phyloP scores from a whole-genome alignment of 2,888 invertebrate species.

The Tethea ocularis region DNA sequence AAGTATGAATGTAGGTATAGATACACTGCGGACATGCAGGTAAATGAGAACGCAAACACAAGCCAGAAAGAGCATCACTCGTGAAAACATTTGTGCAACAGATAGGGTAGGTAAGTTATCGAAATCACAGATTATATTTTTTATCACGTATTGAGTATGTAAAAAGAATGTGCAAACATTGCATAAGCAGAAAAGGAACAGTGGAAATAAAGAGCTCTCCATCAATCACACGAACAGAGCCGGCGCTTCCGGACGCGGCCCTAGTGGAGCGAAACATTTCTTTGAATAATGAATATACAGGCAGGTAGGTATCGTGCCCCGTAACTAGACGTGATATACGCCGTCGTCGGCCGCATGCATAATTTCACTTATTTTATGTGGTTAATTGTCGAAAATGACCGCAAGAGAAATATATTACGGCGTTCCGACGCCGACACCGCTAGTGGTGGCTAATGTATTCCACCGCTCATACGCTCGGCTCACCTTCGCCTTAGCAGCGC shows the following conservation, averaged over 20 bases:
- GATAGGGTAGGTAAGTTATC: not conserved
- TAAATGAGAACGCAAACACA: not conserved
- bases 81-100: not conserved
- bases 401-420: conserved; percentile 80
- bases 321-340: conserved; percentile 84
- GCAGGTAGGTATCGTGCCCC: conserved; percentile 78
- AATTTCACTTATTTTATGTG: conserved; percentile 84
- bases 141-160: not conserved
- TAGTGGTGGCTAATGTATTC: conserved; percentile 79
- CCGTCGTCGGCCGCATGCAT: conserved; percentile 83
- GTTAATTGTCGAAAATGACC: conserved; percentile 85
- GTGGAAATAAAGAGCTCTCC: conserved; percentile 75
- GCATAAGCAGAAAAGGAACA: conserved; percentile 61
- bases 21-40: conserved; percentile 6
- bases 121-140: not conserved
- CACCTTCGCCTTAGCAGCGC: conserved; percentile 68
- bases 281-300: conserved; percentile 82
- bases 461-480: conserved; percentile 66
- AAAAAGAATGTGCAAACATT: conserved; percentile 41
- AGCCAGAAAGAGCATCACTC: not conserved
- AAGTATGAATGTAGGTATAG: conserved; percentile 12
- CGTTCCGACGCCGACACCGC: conserved; percentile 70
- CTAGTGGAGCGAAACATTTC: conserved; percentile 81
- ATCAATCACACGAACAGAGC: conserved; percentile 82
- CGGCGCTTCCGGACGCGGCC: conserved; percentile 74